Conservation (phyloP, 2,113 vertebrate genomes). For the Peromyscus californicus region DNA sequence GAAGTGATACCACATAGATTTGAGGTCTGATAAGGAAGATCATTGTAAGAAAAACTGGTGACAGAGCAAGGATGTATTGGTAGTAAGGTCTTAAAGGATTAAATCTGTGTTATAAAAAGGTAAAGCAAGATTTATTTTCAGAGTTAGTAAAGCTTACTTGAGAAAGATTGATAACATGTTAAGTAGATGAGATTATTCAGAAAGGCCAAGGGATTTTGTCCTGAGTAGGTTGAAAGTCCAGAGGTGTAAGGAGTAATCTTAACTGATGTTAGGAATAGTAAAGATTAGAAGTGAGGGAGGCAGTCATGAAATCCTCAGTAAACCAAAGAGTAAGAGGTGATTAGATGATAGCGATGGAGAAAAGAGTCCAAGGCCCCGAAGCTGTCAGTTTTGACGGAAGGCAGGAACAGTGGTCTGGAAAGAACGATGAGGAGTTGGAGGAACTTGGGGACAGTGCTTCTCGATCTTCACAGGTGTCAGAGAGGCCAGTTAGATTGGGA, state of each 20-base stretch:
- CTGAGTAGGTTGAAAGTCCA: background rate
- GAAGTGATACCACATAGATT: slow-evolving; percentile 14
- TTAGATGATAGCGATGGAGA: background rate
- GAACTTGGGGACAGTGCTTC: background rate
- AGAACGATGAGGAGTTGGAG: background rate
- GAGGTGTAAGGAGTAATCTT: background rate
- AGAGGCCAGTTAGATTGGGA: background rate
- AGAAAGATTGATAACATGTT: slow-evolving; percentile 24
- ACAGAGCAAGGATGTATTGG: background rate
- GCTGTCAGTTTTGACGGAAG: too few relatives aligned
- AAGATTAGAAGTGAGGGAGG: background rate
- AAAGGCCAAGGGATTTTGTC: background rate
- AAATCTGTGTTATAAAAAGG: slow-evolving; percentile 28
- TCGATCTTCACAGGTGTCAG: background rate
- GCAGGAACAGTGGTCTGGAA: background rate
- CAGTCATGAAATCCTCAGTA: too few relatives aligned
- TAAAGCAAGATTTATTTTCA: slow-evolving; percentile 42
- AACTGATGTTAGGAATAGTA: background rate
- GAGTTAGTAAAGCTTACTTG: slow-evolving; percentile 27
- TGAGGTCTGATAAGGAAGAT: background rate
- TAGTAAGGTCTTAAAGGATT: background rate
- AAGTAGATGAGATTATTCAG: slow-evolving; percentile 38
- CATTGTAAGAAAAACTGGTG: slow-evolving; percentile 16
- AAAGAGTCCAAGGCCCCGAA: background rate
- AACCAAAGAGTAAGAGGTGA: too few relatives aligned